A percentile compares a stretch with the other conserved stretches of the same genome.
phyloP scores from a whole-genome alignment of 2,888 invertebrate species.

The Leptopilina drosophilae region DNA sequence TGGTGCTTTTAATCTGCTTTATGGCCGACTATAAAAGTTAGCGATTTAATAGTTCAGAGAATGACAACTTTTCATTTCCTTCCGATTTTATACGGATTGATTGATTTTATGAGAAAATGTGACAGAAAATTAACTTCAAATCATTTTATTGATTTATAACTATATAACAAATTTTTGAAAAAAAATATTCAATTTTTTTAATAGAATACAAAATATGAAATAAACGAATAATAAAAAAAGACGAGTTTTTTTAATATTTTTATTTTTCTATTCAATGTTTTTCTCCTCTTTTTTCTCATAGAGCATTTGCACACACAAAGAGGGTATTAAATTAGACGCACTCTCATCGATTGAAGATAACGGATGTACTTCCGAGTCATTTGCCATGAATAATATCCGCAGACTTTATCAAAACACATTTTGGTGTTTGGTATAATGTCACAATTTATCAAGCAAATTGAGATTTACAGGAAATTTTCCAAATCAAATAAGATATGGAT shows the following conservation, averaged over 20 bases:
- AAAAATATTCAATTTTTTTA: not conserved
- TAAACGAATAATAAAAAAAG: no score
- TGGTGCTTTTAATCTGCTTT: constrained; percentile 8
- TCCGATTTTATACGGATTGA: not conserved
- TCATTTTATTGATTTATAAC: not conserved
- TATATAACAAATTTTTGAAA: not conserved
- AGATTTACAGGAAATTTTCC: not conserved
- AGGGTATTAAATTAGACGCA: not conserved
- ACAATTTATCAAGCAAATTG: not conserved
- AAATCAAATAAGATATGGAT: constrained; percentile 13
- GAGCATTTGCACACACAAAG: not conserved
- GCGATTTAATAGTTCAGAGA: not conserved
- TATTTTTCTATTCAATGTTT: not conserved
- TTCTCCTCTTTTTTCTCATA: not conserved
- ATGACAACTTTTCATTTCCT: constrained; percentile 14
- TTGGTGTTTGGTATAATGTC: constrained; percentile 5
- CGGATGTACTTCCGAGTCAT: not conserved
- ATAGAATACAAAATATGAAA: no score
- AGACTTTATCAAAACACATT: not conserved
- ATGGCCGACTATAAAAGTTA: not conserved
- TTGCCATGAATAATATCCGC: not conserved
- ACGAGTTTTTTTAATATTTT: not conserved
- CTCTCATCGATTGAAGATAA: constrained; percentile 3
- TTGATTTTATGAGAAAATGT: not conserved
- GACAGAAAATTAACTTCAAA: not conserved